Base-by-base conservation (phyloP, 2,113 vertebrate species). In the Pan paniscus region DNA sequence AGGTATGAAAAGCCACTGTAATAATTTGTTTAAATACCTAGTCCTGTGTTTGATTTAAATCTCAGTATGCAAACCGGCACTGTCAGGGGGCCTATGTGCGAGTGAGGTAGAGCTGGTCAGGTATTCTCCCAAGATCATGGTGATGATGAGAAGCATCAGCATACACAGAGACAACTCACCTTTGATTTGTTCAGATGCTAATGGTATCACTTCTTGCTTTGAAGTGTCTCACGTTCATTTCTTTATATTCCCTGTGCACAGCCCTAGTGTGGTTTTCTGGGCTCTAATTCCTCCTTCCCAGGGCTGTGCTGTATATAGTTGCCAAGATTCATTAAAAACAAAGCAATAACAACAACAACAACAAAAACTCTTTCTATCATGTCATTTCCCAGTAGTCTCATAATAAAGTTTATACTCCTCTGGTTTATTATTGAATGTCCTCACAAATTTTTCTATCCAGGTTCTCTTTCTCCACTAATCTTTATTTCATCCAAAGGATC, bases 1-100 rank as follows among this genome's bases (percentile, higher is more conserved):
- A 70, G 59, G 2, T 89, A 16, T 90, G 61, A 90, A 92, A 86
- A 86, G 43, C 40, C 55, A n/a, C 23, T 2, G 11, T 32, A 17
- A 59, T 64, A 4, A 48, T 95, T 84, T 92, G 38, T 88, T 82
- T 96, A 75, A 84, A 89, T 75, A 90, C 32, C 17, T 85, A 83
- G 18, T 72, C 79, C 22, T 93, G n/a, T 81, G 40, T 67, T 94
- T 90, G 90, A 23, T 94, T 92, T 93, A 90, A 93, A 67, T 94
- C 75, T n/a, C 90, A 90, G 81, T 68, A 17, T 86, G 72, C n/a
- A 80, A 79, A 94, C 40, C 32, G 40, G 87, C 32, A n/a, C 86
- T 23, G 13, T 43, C 25, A 30, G 35, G 43, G 8, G 13, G 14
- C 30, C 30, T 20, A 23, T 3, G 18, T 32, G 8, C 4, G 18